Conservation (phyloP, 2,797 vertebrate species). For the Chaetophractus vellerosus region DNA sequence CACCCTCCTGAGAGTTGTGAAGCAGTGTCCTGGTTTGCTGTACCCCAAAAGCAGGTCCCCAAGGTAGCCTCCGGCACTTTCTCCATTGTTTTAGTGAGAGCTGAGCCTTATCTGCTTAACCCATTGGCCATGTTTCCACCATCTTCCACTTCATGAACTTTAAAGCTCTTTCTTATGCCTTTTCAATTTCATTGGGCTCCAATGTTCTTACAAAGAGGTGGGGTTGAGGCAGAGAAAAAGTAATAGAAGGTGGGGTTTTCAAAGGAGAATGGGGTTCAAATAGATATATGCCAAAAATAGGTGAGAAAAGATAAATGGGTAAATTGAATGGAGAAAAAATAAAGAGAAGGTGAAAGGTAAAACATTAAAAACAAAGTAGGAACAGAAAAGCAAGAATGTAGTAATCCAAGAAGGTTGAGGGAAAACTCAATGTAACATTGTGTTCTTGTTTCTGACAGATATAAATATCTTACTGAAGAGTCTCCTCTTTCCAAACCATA, state of each 20-base stretch:
- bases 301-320: neutral
- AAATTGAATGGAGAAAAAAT: neutral
- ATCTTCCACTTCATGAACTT: too few relatives aligned
- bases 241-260: neutral
- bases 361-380: neutral
- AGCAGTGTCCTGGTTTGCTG: too few relatives aligned
- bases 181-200: too few relatives aligned
- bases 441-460: neutral
- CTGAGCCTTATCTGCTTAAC: too few relatives aligned
- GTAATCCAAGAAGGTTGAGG: neutral
- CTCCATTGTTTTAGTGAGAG: too few relatives aligned
- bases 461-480: neutral
- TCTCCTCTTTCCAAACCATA: neutral
- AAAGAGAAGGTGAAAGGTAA: neutral
- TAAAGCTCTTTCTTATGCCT: too few relatives aligned
- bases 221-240: neutral
- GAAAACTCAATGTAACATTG: neutral
- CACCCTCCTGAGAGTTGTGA: too few relatives aligned
- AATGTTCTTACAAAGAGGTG: too few relatives aligned
- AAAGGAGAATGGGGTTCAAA: neutral
- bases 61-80: too few relatives aligned
- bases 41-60: too few relatives aligned
- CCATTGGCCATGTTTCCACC: too few relatives aligned
- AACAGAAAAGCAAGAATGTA: neutral
- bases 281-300: neutral